A percentile compares a stretch with the other conserved stretches of the same genome.
These are phyloP conservation scores for Miniopterus natalensis DNA, from an alignment of 2,113 vertebrate species.

Conservation along the genomic window DNA sequence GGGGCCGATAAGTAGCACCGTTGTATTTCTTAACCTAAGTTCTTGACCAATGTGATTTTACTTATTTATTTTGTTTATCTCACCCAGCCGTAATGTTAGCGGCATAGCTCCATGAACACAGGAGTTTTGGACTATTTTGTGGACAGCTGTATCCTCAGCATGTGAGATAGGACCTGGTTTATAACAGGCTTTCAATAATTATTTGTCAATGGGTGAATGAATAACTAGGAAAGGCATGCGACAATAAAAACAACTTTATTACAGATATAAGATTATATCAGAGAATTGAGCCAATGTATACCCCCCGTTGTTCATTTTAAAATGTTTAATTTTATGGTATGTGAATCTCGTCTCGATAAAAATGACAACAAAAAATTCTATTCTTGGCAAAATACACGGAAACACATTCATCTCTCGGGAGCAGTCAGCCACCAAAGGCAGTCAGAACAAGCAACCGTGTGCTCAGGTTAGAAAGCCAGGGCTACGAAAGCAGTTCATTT, in stretches of 20 bases:
- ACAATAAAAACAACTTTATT: not conserved
- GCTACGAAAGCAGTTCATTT: not conserved
- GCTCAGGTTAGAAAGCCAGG: not conserved
- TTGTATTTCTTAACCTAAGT: not conserved
- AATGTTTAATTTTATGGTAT: not conserved
- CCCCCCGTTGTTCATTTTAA: not conserved
- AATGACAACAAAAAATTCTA: not conserved
- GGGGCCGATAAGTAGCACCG: not conserved
- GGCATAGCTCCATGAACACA: not conserved
- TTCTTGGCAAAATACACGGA: not conserved
- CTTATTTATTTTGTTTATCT: conserved; percentile 2
- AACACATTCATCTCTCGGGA: not conserved
- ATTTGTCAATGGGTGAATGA: not conserved
- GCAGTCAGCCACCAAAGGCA: not conserved
- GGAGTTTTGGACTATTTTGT: not conserved
- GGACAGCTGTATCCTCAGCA: not conserved
- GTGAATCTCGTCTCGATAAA: not conserved
- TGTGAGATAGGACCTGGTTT: not conserved
- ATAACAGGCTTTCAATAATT: not conserved
- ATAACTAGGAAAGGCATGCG: not conserved
- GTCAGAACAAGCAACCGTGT: not conserved
- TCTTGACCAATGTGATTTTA: not conserved
- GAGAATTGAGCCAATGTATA: not conserved
- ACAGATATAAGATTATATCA: not conserved
- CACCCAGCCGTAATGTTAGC: not conserved